These are phyloP conservation scores for Isoperla grammatica DNA, from an alignment of 2,888 invertebrate species.

Conservation along the genomic window DNA sequence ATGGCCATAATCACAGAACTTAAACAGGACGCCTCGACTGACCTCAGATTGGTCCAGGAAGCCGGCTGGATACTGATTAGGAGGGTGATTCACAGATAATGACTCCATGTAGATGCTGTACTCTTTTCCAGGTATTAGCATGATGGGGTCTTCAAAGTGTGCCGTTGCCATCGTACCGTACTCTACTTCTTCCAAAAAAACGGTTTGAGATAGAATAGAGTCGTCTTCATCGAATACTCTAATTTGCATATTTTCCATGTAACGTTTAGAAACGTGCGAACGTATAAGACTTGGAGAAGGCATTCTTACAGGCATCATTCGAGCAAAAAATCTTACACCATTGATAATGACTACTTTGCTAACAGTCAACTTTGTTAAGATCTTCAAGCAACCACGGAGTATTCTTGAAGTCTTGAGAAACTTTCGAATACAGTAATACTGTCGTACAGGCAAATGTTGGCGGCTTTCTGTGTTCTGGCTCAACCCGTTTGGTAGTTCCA, in stretches of 20 bases:
- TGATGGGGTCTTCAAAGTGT: slow-evolving; percentile 20
- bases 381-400: slow-evolving; percentile 22
- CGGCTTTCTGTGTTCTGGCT: slow-evolving; percentile 11
- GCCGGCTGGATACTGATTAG: slow-evolving; percentile 25
- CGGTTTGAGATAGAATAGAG: slow-evolving; percentile 13
- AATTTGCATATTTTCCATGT: slow-evolving; percentile 26
- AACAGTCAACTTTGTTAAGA: slow-evolving; percentile 22
- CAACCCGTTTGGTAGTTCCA: slow-evolving; percentile 18
- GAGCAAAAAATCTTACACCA: slow-evolving; percentile 26
- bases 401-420: slow-evolving; percentile 27
- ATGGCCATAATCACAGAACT: slow-evolving; percentile 27
- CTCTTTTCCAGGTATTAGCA: slow-evolving; percentile 17
- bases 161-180: slow-evolving; percentile 25
- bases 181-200: slow-evolving; percentile 24
- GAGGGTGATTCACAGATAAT: background rate
- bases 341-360: slow-evolving; percentile 20
- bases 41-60: slow-evolving; percentile 25
- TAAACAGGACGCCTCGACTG: slow-evolving; percentile 23
- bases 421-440: slow-evolving; percentile 23
- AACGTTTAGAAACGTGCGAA: background rate
- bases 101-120: slow-evolving; percentile 26
- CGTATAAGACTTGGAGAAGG: too few species aligned
- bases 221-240: slow-evolving; percentile 22
- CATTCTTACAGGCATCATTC: slow-evolving; percentile 22
- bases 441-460: slow-evolving; percentile 15